Base-by-base conservation (phyloP, 2,797 vertebrate species). In the Neopelma chrysocephalum region DNA sequence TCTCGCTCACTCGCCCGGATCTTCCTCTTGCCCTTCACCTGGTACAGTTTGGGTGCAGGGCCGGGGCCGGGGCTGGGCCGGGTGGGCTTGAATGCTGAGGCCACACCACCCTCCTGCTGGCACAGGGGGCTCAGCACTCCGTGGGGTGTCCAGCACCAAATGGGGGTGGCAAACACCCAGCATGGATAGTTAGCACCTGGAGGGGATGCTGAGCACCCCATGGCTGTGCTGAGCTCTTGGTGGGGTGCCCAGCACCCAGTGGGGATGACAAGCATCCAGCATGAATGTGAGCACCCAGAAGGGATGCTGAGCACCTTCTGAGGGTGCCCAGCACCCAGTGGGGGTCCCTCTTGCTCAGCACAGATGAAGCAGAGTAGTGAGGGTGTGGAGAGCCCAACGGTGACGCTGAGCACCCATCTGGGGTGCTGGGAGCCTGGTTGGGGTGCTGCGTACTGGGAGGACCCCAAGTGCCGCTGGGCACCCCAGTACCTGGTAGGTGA, bases 11-110 rank as follows among this genome's bases (percentile, higher is more conserved):
- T 98, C 50, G 98, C 99, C 54, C 98, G 98, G 80, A 99, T 98
- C 82, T 98, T 99, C 94, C 98, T 98, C 82, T 98, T 99, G 48
- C 99, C 99, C 94, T 99, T 99, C 94, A 99, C 98, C 94, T 99
- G 99, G 97, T 99, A 99, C 47, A 99, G 97, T 17, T 82, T 96
- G 92, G 87, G 97, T 32, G 97, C 92, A 66, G 98, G 93, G 10
- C 76, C 51, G 0, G 98, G 81, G 40, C 97, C 61, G 0, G 96
- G 72, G 20, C 95, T 90, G 1, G 90, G 32, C 61, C 96, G 93
- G 25, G 97, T 11, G 93, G 91, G 96, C 95, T 98, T 98, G 93
- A 99, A 99, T 0, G 98, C 99, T 0, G 98, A 99, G 73, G 99
- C 99, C 91, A 99, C 98, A 0, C 99, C 98, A 0, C 99, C 99